Evolutionary conservation across 2,888 invertebrate genomes (phyloP).

Genomic region (Xestia ashworthii): DNA sequence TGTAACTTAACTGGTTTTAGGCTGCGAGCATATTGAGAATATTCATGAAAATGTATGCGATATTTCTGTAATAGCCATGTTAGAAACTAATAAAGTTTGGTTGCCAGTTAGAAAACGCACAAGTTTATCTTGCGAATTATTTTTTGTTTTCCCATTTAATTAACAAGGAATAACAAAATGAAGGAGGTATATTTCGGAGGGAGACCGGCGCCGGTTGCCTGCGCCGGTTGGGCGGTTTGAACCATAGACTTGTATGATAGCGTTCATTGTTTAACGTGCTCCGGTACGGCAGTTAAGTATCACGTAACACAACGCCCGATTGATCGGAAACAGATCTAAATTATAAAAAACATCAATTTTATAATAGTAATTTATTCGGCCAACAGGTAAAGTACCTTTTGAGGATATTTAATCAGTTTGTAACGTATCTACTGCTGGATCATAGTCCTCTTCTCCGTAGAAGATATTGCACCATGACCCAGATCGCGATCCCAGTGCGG

Average conservation of each 20-base stretch:
- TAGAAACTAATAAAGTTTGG: neutral
- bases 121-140: neutral
- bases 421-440: neutral
- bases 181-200: neutral
- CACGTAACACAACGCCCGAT: too few relatives aligned
- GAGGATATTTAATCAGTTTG: neutral
- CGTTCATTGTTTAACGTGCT: neutral
- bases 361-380: neutral
- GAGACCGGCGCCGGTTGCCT: neutral
- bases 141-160: neutral
- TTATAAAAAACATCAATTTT: neutral
- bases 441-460: neutral
- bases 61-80: conserved; percentile 22
- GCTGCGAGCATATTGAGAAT: conserved; percentile 69
- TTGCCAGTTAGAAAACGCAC: neutral
- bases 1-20: conserved; percentile 79
- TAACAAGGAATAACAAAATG: neutral
- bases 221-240: neutral
- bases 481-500: neutral
- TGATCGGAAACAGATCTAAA: neutral
- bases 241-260: neutral
- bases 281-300: too few relatives aligned
- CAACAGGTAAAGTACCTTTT: neutral
- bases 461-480: accelerated
- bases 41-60: conserved; percentile 49